Conservation (phyloP, 1,140 invertebrate genomes). For the Calephelis virginiensis region DNA sequence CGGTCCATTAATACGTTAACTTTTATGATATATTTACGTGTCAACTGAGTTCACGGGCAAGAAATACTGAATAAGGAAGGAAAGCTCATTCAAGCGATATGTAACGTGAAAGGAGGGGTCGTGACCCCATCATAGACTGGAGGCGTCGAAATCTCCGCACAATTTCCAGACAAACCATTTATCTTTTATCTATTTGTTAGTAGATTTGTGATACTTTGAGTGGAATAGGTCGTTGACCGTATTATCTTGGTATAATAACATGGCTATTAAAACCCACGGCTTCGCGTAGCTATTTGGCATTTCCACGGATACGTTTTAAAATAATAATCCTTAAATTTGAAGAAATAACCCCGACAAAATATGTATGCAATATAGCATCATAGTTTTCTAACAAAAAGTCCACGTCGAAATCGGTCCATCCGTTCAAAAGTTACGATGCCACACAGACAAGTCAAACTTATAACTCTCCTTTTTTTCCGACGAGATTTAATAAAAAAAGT, state of each 20-base stretch:
- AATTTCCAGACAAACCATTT: conserved; percentile 12
- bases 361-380: too few relatives aligned
- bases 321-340: too few relatives aligned
- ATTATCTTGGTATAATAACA: not conserved
- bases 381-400: too few relatives aligned
- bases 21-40: not conserved
- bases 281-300: not conserved
- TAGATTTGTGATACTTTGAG: conserved; percentile 10
- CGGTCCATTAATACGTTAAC: too few relatives aligned
- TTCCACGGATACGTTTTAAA: too few relatives aligned
- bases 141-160: conserved; percentile 39
- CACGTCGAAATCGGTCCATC: too few relatives aligned
- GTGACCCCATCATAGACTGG: conserved; percentile 49
- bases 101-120: conserved; percentile 64
- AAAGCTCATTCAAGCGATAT: conserved; percentile 63
- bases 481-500: too few relatives aligned
- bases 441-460: too few relatives aligned
- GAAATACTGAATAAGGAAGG: conserved; percentile 27
- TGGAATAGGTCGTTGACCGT: conserved; percentile 9
- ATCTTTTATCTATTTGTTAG: conserved; percentile 6
- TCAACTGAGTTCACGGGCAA: conserved; percentile 10
- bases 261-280: too few relatives aligned
- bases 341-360: too few relatives aligned
- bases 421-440: too few relatives aligned
- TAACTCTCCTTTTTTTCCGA: too few relatives aligned